Evolutionary conservation across 2,888 invertebrate genomes (phyloP), one percentile per base, ranked within the genome.

Genomic region (Himalopsyche kuldschensis): DNA sequence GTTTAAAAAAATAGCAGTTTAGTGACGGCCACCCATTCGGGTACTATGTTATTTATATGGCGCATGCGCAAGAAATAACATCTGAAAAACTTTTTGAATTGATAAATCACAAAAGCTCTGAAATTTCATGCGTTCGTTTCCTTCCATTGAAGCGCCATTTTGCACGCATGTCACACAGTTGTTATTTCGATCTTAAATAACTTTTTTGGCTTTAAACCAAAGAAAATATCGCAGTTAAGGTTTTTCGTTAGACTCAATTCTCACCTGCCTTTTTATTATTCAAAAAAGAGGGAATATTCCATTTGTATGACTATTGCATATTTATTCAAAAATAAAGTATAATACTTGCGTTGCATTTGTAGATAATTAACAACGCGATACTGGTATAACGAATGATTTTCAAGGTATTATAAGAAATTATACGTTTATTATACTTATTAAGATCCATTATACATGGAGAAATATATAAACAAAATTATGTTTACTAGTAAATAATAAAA

Each of bases 61-160:
- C 85, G 80, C 85, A 85, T 82, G 85, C 84, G 81, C 82, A 81
- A 47, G 69, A 20, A 82, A 48, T 83, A 27, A 78, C 78, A 47
- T 77, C 47, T 27, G 75, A 41, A 79, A 63, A 78, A 75, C 80
- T 83, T 75, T 79, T 55, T 24, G 55, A 46, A 24, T 55, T 76
- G 63, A 69, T 76, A 76, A 35, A 48, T 55, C 35, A 84, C 84
- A 84, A 83, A 84, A 83, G 80, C 48, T 48, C 75, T 81, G 75
- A 63, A 84, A 81, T 85, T 82, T 79, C 82, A 84, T 82, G 84
- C 82, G 79, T 82, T 84, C 82, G 79, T 82, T 82, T 84, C 79
- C 85, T 79, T 85, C 84, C 83, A 84, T 85, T 84, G 82, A 84
- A 79, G 79, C 75, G 63, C 84, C 32, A 85, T 84, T 85, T 85